A percentile compares a stretch with the other conserved stretches of the same genome.
phyloP scores from a whole-genome alignment of 2,888 invertebrate genomes.

The Caenorhabditis macrosperma region DNA sequence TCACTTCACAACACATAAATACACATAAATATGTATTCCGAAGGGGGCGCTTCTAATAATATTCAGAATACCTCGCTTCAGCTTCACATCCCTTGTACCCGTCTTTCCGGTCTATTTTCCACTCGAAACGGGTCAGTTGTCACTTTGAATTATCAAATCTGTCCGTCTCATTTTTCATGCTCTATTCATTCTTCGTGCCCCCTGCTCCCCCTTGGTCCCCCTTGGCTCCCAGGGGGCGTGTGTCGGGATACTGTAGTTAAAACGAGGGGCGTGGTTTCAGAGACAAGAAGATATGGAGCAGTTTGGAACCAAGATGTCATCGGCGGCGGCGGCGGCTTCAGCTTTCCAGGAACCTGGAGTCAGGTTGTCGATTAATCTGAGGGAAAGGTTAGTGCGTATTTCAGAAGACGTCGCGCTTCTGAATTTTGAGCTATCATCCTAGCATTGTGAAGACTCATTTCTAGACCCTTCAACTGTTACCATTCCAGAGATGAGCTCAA shows the following conservation, averaged over 20 bases:
- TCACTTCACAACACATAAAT: too few species aligned
- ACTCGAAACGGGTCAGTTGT: conserved; percentile 39
- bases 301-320: conserved; percentile 10
- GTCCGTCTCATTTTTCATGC: conserved; percentile 53
- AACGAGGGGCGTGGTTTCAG: conserved; percentile 27
- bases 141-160: conserved; percentile 46
- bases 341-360: conserved; percentile 57
- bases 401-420: background rate
- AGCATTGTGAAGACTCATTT: background rate
- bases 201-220: background rate
- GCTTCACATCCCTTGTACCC: background rate
- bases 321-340: background rate
- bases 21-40: too few species aligned
- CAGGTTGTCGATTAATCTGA: conserved; percentile 65
- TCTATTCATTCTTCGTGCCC: background rate
- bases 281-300: conserved; percentile 25
- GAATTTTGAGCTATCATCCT: background rate
- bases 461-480: background rate
- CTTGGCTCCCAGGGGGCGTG: background rate
- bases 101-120: too few species aligned
- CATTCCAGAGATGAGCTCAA: background rate
- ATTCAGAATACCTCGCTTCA: background rate
- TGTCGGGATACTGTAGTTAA: conserved; percentile 21
- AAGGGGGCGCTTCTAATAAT: background rate
- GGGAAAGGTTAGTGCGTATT: conserved; percentile 50